Conservation (phyloP, 23 tunicate genomes). For the Trididemnum nubilum region DNA sequence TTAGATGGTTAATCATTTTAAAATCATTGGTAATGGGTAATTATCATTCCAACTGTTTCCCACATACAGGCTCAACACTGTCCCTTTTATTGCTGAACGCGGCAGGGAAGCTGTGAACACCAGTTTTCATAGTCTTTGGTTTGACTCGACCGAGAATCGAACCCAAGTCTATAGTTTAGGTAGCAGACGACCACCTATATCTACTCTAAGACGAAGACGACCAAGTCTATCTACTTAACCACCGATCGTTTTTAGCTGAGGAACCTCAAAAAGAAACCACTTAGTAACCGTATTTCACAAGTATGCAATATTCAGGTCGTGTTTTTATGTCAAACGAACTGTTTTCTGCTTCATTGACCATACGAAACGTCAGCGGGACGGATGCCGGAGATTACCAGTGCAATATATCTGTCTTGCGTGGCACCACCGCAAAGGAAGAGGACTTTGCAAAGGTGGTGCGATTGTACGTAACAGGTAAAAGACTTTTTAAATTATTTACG, state of each 20-base stretch:
- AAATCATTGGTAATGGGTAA: too few relatives aligned
- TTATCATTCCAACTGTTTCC: too few relatives aligned
- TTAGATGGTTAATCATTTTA: too few relatives aligned
- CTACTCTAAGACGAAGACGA: too few relatives aligned
- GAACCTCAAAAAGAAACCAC: too few relatives aligned
- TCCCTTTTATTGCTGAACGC: neutral
- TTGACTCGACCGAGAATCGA: neutral
- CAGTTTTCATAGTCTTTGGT: neutral
- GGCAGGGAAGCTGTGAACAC: neutral
- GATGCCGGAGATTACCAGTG: slow-evolving; percentile 7
- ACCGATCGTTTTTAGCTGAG: too few relatives aligned
- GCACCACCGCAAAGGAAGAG: neutral
- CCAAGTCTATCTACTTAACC: too few relatives aligned
- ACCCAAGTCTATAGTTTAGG: neutral
- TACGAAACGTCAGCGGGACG: neutral
- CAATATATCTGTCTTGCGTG: neutral
- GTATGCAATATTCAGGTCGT: too few relatives aligned
- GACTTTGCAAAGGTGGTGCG: neutral
- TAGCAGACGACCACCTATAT: neutral
- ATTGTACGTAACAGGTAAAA: neutral
- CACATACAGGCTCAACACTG: neutral
- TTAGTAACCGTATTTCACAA: too few relatives aligned
- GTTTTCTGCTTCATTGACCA: neutral
- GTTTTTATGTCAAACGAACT: neutral
- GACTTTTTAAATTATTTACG: too few relatives aligned